Base-by-base conservation (phyloP, 2,113 vertebrate species). In the Nothoprocta perdicaria region DNA sequence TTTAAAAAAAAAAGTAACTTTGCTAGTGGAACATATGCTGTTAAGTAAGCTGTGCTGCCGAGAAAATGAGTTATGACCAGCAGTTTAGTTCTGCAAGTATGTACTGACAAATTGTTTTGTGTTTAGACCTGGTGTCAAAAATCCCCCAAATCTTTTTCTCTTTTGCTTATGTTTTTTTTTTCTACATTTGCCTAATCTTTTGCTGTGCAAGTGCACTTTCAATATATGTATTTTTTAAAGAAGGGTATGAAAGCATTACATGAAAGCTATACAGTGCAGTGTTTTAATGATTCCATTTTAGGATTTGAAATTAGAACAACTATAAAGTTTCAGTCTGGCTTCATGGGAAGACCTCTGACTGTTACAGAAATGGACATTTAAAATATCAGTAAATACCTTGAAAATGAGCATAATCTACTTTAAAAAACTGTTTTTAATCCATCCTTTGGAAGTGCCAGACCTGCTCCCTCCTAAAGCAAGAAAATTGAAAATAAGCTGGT, bases 181-280 rank as follows among this genome's bases (percentile, higher is more conserved):
- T 26, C 29, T 57, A 43, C 10, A 26, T 0, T 4, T 19, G 21
- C 77, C 86, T 80, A 46, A 83, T 77, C 38, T 88, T 88, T 91
- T 69, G 60, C 29, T 67, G 65, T 86, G 80, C 40, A 84, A 74
- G 63, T 82, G 52, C 71, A 93, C 35, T 94, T 89, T 84, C 45
- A 63, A 60, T 81, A 23, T 60, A 10, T 33, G 21, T 53, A 14
- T 43, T 46, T 67, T 18, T 9, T 62, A 46, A 69, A 60, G 45
- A 57, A 72, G n/a, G 29, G n/a, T 75, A 66, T 89, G 75, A 78
- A 86, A 89, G 71, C 60, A 50, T 88, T 92, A 73, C 3, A 57
- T 21, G 57, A 79, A 4, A 45, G 15, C 7, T 38, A 21, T 45
- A 21, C 17, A 84, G 26, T 31, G 40, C 6, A 6, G n/a, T 40